Evolutionary conservation across 2,888 invertebrate genomes (phyloP).

Genomic region (Noctuana brunneofusca): DNA sequence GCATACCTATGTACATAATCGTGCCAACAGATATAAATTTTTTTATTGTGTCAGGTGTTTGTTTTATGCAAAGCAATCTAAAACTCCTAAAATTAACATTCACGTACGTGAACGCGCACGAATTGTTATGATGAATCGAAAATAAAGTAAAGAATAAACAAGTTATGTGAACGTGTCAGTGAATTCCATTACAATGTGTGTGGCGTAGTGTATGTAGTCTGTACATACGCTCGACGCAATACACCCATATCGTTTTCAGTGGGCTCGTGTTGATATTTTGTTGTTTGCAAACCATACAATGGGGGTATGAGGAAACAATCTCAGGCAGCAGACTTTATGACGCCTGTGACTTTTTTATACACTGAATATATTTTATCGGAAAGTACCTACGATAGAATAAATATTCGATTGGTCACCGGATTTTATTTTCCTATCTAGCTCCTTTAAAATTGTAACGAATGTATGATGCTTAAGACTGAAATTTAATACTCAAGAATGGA

Average conservation of each 20-base stretch:
- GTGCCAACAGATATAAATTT: no score
- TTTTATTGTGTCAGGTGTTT: neutral
- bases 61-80: neutral
- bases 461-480: no score
- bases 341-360: constrained; percentile 1
- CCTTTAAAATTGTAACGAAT: no score
- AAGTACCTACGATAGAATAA: no score
- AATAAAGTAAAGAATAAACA: constrained; percentile 5
- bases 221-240: neutral
- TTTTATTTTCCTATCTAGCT: no score
- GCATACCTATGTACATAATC: no score
- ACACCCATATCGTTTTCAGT: constrained; percentile 24
- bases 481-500: no score
- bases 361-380: neutral
- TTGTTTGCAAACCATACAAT: constrained; percentile 2
- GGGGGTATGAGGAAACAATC: constrained; percentile 9
- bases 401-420: no score
- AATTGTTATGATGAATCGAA: constrained; percentile 11
- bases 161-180: constrained; percentile 9
- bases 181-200: constrained; percentile 14
- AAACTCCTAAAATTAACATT: neutral
- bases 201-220: neutral
- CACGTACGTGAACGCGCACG: constrained; percentile 10
- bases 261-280: constrained; percentile 15
- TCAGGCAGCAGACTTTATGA: neutral